Conservation (phyloP, 2,113 vertebrate genomes). For the Turdus rufiventris region DNA sequence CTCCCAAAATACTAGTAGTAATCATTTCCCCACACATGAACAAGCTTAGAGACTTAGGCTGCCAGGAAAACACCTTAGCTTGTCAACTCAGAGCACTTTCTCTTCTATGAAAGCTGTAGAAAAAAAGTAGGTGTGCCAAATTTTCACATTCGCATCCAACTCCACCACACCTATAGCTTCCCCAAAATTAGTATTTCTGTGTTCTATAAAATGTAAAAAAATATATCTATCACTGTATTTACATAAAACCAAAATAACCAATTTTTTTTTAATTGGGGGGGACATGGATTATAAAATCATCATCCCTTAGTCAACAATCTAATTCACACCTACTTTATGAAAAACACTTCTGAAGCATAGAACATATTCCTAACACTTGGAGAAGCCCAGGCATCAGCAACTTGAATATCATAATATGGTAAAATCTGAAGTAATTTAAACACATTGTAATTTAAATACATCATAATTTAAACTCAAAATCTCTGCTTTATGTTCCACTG, state of each 20-base stretch:
- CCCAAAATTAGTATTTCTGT: neutral
- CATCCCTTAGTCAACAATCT: neutral
- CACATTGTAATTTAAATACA: neutral
- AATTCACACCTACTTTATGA: neutral
- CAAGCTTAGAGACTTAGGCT: neutral
- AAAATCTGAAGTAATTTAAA: neutral
- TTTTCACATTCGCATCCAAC: neutral
- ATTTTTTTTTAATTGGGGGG: accelerated
- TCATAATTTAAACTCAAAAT: neutral
- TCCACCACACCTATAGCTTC: neutral
- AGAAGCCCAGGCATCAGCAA: neutral
- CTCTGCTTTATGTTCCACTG: neutral
- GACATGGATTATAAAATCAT: neutral
- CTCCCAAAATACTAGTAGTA: neutral
- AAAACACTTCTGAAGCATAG: neutral
- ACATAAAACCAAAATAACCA: accelerated
- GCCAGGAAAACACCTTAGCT: neutral
- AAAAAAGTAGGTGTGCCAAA: neutral
- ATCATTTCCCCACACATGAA: neutral
- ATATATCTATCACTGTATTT: neutral
- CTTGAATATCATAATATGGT: neutral
- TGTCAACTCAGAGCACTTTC: neutral
- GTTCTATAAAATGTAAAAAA: neutral
- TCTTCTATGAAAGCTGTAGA: neutral
- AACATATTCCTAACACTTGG: neutral